These are phyloP conservation scores for Lonchura striata DNA, from an alignment of 2,113 vertebrate species.

Conservation along the genomic window DNA sequence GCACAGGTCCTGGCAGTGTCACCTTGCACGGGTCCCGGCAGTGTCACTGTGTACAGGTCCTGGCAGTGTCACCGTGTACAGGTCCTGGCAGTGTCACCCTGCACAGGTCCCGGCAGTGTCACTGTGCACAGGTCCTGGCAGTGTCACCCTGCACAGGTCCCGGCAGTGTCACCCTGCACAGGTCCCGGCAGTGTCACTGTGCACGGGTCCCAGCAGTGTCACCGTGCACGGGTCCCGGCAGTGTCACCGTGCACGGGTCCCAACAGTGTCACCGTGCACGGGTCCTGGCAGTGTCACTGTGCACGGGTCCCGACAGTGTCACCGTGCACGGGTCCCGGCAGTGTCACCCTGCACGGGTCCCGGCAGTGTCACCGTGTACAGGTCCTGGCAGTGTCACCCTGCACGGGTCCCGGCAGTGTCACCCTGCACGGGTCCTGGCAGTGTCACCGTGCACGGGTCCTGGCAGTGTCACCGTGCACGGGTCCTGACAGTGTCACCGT, in stretches of 20 bases:
- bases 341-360: background rate
- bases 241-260: background rate
- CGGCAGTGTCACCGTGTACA: background rate
- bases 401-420: too few relatives aligned
- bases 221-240: background rate
- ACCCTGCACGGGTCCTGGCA: too few relatives aligned
- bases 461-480: background rate
- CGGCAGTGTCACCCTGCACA: too few relatives aligned
- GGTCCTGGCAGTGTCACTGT: background rate
- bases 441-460: too few relatives aligned
- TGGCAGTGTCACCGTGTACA: background rate
- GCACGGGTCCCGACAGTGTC: background rate
- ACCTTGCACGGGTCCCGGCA: too few relatives aligned
- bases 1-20: too few relatives aligned
- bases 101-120: background rate
- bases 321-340: background rate
- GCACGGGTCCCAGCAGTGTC: background rate
- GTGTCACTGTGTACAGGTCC: background rate
- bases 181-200: too few relatives aligned
- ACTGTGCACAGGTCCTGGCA: background rate
- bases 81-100: background rate
- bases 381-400: too few relatives aligned
- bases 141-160: too few relatives aligned
- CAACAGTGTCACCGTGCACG: background rate
- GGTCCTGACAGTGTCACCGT: background rate